Evolutionary conservation across 1,140 invertebrate species (phyloP), one percentile per base, ranked within the genome.

Genomic region (Atta cephalotes): DNA sequence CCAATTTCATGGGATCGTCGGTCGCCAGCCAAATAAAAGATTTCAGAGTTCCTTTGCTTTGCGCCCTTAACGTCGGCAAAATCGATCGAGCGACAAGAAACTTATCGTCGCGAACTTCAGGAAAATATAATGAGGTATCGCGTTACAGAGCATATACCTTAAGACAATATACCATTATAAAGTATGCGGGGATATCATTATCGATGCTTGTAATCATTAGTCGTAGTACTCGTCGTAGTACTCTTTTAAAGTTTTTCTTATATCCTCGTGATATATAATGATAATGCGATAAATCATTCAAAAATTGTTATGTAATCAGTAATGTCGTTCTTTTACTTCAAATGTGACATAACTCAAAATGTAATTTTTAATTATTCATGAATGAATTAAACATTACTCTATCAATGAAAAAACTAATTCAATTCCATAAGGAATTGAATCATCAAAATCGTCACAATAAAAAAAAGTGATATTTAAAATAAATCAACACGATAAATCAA

Each of bases 1-100:
- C 81, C 86, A 85, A 68, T 81, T 91, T 90, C 68, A 60, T 63
- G 82, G 51, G 51, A 35, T 87, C 87, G 4, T 2, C 21, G 66
- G 9, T 12, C 51, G 58, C 51, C 31, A 45, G 28, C 25, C 25
- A 56, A 65, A 63, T 51, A 31, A 49, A 76, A 51, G 21, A 74
- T 53, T 68, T 71, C 18, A 10, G 3, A 51, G 21, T 49, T 78
- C 18, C 10, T 5, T 10, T 16, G n/a, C 66, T 14, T 35, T 10
- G 45, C 45, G 21, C 12, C 4, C 14, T 14, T 56, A 39, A 31
- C 28, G 39, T 10, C 5, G 45, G 14, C 18, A 18, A 39, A 39
- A 56, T 80, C 49, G 63, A 70, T 39, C 31, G 56, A 39, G 31
- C 18, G 39, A 25, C 16, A 58, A 10, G 9, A n/a, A 31, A 56